Percentiles rank a stretch among this genome's conserved stretches.
Evolutionary conservation across 2,113 vertebrate genomes (phyloP).

Genomic region (Macquaria ambigua): DNA sequence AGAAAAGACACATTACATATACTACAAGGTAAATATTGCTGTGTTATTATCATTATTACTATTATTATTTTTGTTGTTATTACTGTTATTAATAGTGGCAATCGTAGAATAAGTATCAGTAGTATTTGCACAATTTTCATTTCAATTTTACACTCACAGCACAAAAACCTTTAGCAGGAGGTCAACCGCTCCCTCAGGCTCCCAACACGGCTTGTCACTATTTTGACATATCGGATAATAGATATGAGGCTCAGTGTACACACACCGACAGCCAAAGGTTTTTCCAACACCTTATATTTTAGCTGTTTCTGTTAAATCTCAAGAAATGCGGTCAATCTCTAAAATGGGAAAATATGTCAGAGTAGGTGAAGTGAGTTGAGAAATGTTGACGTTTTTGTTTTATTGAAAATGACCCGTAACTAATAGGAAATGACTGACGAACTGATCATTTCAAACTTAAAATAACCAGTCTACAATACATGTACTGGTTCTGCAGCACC

Average conservation of each 20-base stretch:
- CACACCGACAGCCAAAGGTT: background rate
- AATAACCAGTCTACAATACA: background rate
- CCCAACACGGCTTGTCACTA: background rate
- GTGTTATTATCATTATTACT: constrained; percentile 25
- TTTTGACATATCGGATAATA: constrained; percentile 18
- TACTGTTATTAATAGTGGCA: background rate
- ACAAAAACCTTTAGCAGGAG: constrained; percentile 2
- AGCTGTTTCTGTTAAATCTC: background rate
- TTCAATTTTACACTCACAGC: background rate
- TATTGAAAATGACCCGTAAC: background rate
- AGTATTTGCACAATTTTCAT: background rate
- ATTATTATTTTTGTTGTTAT: background rate
- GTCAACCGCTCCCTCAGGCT: constrained; percentile 25
- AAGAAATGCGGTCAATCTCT: background rate
- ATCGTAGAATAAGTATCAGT: too few species aligned
- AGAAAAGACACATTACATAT: constrained; percentile 81
- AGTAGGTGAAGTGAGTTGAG: background rate
- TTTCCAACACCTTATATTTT: background rate
- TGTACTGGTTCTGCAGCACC: background rate
- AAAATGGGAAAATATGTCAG: background rate
- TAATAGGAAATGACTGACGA: background rate
- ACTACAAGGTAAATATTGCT: constrained; percentile 65
- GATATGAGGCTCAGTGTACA: constrained; percentile 8
- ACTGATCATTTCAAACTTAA: background rate
- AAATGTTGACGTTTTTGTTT: background rate